Evolutionary conservation across 2,113 vertebrate species (phyloP), one percentile per base, ranked within the genome.

Genomic region (Gambusia holbrooki): DNA sequence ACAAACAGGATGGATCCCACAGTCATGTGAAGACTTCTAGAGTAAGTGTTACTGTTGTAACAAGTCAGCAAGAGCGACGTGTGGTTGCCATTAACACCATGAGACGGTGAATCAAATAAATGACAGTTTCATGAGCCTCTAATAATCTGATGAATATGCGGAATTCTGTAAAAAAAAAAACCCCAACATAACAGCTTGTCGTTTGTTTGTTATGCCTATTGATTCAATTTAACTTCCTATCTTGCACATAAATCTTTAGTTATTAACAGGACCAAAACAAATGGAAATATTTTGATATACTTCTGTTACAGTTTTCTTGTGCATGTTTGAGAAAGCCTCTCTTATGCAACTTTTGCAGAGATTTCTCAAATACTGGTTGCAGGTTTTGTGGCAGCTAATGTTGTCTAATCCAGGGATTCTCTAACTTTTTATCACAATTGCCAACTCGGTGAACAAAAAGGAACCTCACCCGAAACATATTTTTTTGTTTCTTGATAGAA

Each of bases 321-420:
- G 51, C 5, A n/a, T 61, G 5, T 48, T 45, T 29, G 40, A 37
- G 27, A 14, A 32, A n/a, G 11, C 40, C 27, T 78, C 22, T 76
- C 33, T 84, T 79, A 4, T 67, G 77, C 58, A 89, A 83, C 32
- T 67, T 32, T 58, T 71, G 37, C 27, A 70, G 28, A 6, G 30
- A 54, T 89, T 83, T 80, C 80, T 78, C 32, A 74, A 84, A 79
- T 68, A 63, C n/a, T 5, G 35, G 30, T 30, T 60, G 45, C 73
- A 33, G 62, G 29, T 66, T 8, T 11, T 84, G 62, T 19, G 45
- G 83, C 61, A 80, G 64, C 62, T 32, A 14, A 6, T 30, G 33
- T 71, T 81, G 61, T 28, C 72, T 29, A 77, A 66, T 68, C 51
- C 25, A 25, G 19, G 51, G 22, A 58, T 10, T 9, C 22, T 25